Evolutionary conservation across 2,113 vertebrate species (phyloP), one percentile per base, ranked within the genome.

Genomic region (Uropsilus gracilis): DNA sequence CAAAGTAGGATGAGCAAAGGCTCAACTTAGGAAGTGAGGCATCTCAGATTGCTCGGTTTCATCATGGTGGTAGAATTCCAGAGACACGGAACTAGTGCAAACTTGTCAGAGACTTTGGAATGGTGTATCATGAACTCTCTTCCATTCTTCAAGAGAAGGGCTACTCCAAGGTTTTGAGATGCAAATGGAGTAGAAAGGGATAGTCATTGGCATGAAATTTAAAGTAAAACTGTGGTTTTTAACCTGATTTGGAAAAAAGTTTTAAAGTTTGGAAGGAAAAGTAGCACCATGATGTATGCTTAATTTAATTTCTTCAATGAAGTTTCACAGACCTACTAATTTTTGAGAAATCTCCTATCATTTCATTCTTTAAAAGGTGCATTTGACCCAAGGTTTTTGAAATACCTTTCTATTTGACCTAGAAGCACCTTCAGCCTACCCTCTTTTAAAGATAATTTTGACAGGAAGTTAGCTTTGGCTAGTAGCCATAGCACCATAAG

Each of bases 381-480:
- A 10, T 94, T 89, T 96, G 96, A 97, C 96, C 88, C 39, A 68
- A 71, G 75, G 82, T 93, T 95, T 94, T 89, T 94, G 90, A 96
- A 97, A 95, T 96, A 96, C 46, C 92, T 96, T 97, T 96, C 90
- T 82, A 88, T 92, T 85, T 97, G 96, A 97, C 96, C 92, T 95
- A 73, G 44, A 92, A 96, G 81, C 69, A 96, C 90, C 95, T 97
- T 96, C 87, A 76, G 82, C 88, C 77, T 90, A 90, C n/a, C 76
- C 86, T 96, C 82, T 92, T 96, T 95, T 91, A 97, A 97, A 96
- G 96, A 95, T 94, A 92, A 94, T 92, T 96, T 96, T 97, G 97
- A 96, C 95, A 95, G 85, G 90, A 97, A 97, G 92, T 94, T 95
- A 97, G 73, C 76, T 90, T 97, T 97, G 96, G 96, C 97, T 95